phyloP scores from a whole-genome alignment of 2,113 vertebrate genomes.

The Dicrurus megarhynchus region DNA sequence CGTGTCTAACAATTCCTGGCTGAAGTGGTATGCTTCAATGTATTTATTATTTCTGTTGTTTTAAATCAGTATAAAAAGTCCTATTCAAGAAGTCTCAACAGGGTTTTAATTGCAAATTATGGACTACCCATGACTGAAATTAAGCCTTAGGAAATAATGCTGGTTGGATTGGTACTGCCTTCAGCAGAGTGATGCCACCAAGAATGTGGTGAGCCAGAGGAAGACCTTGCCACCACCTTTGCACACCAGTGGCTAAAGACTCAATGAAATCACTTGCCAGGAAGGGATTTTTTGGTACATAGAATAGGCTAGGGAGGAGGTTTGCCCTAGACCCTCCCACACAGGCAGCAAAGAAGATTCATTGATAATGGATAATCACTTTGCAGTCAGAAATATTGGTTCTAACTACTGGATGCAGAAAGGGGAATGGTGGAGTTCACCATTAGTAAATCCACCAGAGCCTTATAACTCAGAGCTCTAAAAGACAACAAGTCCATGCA shows the following conservation, averaged over 20 bases:
- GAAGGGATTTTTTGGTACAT: not conserved
- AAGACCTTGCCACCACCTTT: not conserved
- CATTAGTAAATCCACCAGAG: not conserved
- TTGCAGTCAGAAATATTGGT: not conserved
- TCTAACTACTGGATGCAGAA: not conserved
- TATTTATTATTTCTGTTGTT: conserved; percentile 17
- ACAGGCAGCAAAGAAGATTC: not conserved
- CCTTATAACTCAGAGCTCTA: not conserved
- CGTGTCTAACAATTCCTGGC: not conserved
- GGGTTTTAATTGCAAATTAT: not conserved
- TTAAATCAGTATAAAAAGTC: not conserved
- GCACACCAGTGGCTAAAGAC: not conserved
- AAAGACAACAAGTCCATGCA: not conserved
- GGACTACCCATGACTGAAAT: not conserved
- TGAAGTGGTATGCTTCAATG: not conserved
- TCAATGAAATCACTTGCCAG: not conserved
- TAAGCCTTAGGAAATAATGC: not conserved
- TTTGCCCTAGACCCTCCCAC: not conserved
- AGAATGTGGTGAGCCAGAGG: not conserved
- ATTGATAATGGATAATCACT: not conserved
- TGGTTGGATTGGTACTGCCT: not conserved
- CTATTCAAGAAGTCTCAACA: not conserved
- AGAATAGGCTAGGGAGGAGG: not conserved
- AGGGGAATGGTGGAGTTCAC: not conserved
- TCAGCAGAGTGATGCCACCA: not conserved